Evolutionary conservation across 1,140 invertebrate species (phyloP).

Genomic region (Pemphigus obesinymphae): DNA sequence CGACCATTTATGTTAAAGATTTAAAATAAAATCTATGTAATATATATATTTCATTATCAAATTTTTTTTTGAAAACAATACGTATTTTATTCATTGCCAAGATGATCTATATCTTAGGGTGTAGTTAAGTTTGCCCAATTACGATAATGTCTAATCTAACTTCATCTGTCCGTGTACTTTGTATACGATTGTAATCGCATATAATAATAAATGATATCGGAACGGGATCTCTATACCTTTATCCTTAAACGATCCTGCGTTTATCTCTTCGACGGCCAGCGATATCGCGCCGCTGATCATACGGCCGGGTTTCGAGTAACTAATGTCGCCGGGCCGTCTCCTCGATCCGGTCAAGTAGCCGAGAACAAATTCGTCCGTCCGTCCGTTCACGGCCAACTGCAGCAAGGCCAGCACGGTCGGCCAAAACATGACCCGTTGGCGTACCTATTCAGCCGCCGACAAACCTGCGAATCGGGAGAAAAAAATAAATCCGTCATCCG

Average conservation of each 20-base stretch:
- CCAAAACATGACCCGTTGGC: conserved; percentile 29
- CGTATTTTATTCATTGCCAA: too few relatives aligned
- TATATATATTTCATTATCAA: too few relatives aligned
- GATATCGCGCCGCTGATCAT: conserved; percentile 78
- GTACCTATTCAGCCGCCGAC: not conserved
- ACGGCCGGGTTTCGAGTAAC: conserved; percentile 68
- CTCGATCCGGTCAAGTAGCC: conserved; percentile 77
- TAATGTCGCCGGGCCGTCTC: conserved; percentile 65
- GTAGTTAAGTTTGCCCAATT: too few relatives aligned
- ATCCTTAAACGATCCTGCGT: conserved; percentile 42
- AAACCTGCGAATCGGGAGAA: not conserved
- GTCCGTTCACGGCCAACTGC: conserved; percentile 23
- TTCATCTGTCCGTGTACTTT: too few relatives aligned
- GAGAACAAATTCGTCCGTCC: conserved; percentile 55
- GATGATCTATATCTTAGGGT: too few relatives aligned
- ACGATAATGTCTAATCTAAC: too few relatives aligned
- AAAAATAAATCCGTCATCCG: not conserved
- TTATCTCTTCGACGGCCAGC: conserved; percentile 67
- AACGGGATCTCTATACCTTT: not conserved
- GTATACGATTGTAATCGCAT: too few relatives aligned
- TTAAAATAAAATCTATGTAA: too few relatives aligned
- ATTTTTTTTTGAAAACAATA: too few relatives aligned
- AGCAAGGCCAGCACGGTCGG: conserved; percentile 6
- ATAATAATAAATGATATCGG: not conserved
- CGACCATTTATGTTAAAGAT: too few relatives aligned